These are phyloP conservation scores for Carlito syrichta DNA, from an alignment of 2,113 vertebrate species.

Conservation along the genomic window DNA sequence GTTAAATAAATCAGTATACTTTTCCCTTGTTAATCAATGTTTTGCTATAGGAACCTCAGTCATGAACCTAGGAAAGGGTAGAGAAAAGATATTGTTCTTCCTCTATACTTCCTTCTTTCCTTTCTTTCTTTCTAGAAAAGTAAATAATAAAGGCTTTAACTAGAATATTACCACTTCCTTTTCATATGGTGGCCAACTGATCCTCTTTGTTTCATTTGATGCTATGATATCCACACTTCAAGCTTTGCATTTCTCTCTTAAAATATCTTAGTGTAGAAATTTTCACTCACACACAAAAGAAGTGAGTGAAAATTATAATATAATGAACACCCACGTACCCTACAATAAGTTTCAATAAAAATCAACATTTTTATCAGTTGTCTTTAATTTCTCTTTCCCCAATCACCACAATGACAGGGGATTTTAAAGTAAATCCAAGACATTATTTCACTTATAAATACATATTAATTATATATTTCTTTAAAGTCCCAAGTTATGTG, in stretches of 20 bases:
- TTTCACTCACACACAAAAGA: neutral
- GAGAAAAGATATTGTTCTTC: neutral
- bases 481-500: neutral
- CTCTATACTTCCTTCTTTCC: neutral
- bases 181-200: neutral
- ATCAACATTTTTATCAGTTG: neutral
- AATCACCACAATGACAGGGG: neutral
- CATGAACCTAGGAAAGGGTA: neutral
- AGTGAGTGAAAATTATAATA: neutral
- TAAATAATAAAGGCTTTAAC: neutral
- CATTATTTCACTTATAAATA: neutral
- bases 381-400: neutral
- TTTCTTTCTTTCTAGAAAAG: neutral
- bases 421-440: neutral
- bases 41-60: neutral
- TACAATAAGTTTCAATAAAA: neutral
- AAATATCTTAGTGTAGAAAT: neutral
- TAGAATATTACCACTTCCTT: neutral
- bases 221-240: neutral
- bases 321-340: neutral
- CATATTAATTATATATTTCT: neutral
- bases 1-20: neutral
- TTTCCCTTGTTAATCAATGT: neutral
- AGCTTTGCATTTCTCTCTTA: neutral
- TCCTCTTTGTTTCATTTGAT: neutral